Evolutionary conservation across 2,888 invertebrate species (phyloP).

Genomic region (Lordiphosa fenestrarum): DNA sequence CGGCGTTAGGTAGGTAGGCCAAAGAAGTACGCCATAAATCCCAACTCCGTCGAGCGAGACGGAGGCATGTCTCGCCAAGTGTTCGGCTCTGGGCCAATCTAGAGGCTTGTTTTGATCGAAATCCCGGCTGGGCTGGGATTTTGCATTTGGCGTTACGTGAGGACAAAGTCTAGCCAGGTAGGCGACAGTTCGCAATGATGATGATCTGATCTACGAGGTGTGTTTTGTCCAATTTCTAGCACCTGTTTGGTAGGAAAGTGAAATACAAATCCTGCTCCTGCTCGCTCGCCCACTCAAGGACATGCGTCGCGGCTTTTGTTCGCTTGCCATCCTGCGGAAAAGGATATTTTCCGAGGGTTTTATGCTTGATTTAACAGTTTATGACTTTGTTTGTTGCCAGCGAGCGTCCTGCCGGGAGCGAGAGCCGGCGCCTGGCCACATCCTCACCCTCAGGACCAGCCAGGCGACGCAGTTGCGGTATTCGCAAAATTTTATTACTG

Average conservation of each 20-base stretch:
- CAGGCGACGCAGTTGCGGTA: constrained; percentile 31
- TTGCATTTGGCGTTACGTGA: constrained; percentile 56
- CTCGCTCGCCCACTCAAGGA: constrained; percentile 24
- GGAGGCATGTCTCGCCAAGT: constrained; percentile 44
- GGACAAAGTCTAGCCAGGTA: constrained; percentile 39
- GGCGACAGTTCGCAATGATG: constrained; percentile 39
- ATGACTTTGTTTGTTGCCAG: constrained; percentile 58
- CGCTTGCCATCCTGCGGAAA: constrained; percentile 53
- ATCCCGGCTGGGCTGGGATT: constrained; percentile 52
- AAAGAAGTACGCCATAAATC: constrained; percentile 64
- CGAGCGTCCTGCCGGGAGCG: constrained; percentile 6
- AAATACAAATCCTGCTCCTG: constrained; percentile 21
- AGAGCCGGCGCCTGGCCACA: constrained; percentile 4
- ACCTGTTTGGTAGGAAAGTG: constrained; percentile 62
- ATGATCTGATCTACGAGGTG: constrained; percentile 48
- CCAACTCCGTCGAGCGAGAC: constrained; percentile 31
- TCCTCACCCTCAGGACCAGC: constrained; percentile 10
- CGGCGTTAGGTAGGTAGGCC: constrained; percentile 41
- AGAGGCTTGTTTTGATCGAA: constrained; percentile 66
- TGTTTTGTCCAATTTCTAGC: constrained; percentile 50
- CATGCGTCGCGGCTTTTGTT: constrained; percentile 50
- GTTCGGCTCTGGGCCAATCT: constrained; percentile 44
- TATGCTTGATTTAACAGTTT: constrained; percentile 70
- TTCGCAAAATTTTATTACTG: constrained; percentile 62
- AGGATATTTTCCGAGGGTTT: constrained; percentile 63